Evolutionary conservation across 2,113 vertebrate genomes (phyloP).

Genomic region (Brachyistius frenatus): DNA sequence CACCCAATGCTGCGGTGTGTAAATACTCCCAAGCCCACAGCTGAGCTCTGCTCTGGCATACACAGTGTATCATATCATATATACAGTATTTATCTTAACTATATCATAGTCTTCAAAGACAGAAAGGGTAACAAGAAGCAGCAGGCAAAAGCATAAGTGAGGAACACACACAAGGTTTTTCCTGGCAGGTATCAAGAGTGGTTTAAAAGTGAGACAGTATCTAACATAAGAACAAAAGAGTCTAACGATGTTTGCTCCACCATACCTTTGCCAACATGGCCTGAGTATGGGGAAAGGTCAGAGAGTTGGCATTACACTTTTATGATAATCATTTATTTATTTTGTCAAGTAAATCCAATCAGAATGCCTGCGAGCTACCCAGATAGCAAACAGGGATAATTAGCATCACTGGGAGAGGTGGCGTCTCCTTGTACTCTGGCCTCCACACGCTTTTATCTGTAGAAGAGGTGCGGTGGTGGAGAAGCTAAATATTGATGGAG

Average conservation of each 20-base stretch:
- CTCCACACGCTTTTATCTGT: slow-evolving; percentile 77
- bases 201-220: slow-evolving; percentile 54
- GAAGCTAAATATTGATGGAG: slow-evolving; percentile 83
- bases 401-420: slow-evolving; percentile 86
- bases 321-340: slow-evolving; percentile 87
- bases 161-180: slow-evolving; percentile 55
- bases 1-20: background rate
- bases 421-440: slow-evolving; percentile 75
- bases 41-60: slow-evolving; percentile 8
- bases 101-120: slow-evolving; percentile 32
- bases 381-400: slow-evolving; percentile 83
- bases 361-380: slow-evolving; percentile 79
- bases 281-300: slow-evolving; percentile 74
- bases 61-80: background rate
- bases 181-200: slow-evolving; percentile 65
- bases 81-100: slow-evolving; percentile 22
- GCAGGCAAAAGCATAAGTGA: slow-evolving; percentile 11
- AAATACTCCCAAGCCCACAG: background rate
- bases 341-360: slow-evolving; percentile 85
- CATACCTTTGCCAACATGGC: slow-evolving; percentile 64
- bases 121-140: slow-evolving; percentile 30
- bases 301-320: slow-evolving; percentile 82
- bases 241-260: slow-evolving; percentile 56
- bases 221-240: slow-evolving; percentile 64
- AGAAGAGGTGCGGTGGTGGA: slow-evolving; percentile 71